Evolutionary conservation across 2,797 vertebrate genomes (phyloP).

Genomic region (Gymnoscopelus microlampas): DNA sequence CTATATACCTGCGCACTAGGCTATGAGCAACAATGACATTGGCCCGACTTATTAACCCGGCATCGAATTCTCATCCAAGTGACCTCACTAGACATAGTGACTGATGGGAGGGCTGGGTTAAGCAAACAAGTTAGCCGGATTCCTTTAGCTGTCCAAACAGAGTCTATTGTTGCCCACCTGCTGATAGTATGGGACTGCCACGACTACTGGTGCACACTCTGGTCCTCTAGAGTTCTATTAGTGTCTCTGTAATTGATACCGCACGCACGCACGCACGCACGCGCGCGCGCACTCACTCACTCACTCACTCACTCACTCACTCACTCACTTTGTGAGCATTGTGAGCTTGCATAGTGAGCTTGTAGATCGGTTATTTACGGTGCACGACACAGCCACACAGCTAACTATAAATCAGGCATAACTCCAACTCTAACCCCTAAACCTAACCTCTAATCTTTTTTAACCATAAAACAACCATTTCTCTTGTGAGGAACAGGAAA

Average conservation of each 20-base stretch:
- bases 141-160: slow-evolving; percentile 41
- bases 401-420: too few species aligned
- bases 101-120: slow-evolving; percentile 48
- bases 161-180: slow-evolving; percentile 49
- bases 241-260: slow-evolving; percentile 18
- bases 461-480: neutral
- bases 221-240: slow-evolving; percentile 23
- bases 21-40: neutral
- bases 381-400: too few species aligned
- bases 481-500: too few species aligned
- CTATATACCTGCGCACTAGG: neutral
- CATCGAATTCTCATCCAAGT: slow-evolving; percentile 55
- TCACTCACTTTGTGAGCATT: too few species aligned
- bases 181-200: slow-evolving; percentile 41
- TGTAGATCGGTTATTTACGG: too few species aligned
- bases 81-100: slow-evolving; percentile 30
- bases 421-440: too few species aligned
- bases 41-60: slow-evolving; percentile 37
- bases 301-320: too few species aligned
- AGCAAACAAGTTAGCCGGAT: slow-evolving; percentile 55
- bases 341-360: too few species aligned
- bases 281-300: neutral
- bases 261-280: neutral
- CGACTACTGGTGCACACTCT: slow-evolving; percentile 39
- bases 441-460: too few species aligned